A percentile compares a stretch with the other conserved stretches of the same genome.
Conservation (phyloP, 1,140 invertebrate genomes). For the Heliconius nattereri region DNA sequence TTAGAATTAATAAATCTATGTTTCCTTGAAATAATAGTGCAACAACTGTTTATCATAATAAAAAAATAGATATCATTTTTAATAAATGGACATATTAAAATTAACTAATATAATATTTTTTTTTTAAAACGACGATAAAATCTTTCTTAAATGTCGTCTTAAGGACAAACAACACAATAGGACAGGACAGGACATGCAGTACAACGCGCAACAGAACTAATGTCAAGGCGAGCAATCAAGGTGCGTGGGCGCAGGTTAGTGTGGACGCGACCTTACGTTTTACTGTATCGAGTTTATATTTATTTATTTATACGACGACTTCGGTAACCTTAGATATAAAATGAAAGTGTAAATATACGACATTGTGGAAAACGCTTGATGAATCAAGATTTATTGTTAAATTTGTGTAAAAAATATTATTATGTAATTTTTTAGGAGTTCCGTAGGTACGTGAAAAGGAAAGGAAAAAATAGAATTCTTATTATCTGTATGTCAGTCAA, state of each 20-base stretch:
- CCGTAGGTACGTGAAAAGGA: too few species aligned
- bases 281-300: slow-evolving; percentile 37
- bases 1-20: not conserved
- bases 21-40: too few species aligned
- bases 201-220: slow-evolving; percentile 72
- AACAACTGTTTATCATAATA: too few species aligned
- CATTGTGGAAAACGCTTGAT: not conserved
- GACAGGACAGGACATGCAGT: too few species aligned
- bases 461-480: too few species aligned
- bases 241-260: slow-evolving; percentile 64
- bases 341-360: slow-evolving; percentile 18
- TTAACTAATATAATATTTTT: too few species aligned
- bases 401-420: not conserved
- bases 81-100: too few species aligned
- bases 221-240: slow-evolving; percentile 77
- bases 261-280: slow-evolving; percentile 53
- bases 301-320: slow-evolving; percentile 21
- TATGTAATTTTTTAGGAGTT: too few species aligned
- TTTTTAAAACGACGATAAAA: not conserved
- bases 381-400: not conserved
- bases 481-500: too few species aligned
- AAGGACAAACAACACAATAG: slow-evolving; percentile 11
- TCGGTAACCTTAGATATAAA: slow-evolving; percentile 31
- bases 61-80: too few species aligned
- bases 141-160: not conserved